Evolutionary conservation across 30 jellyfish, hydroid and myxozoan genomes (phyloP).

Genomic region (Pseudorhiza aurosa): DNA sequence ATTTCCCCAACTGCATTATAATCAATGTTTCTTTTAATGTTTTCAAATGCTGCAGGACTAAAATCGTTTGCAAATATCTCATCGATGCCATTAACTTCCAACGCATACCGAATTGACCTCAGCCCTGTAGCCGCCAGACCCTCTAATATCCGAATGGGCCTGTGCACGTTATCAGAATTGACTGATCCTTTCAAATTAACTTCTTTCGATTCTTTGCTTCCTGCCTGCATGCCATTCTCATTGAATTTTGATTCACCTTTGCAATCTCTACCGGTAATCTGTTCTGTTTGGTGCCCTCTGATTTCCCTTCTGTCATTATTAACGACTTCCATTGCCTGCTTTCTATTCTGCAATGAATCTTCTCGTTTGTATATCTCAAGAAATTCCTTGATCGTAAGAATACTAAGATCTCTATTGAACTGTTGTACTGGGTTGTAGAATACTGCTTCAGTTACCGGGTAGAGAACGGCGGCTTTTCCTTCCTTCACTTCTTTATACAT

Average conservation of each 20-base stretch:
- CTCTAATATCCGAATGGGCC: slow-evolving; percentile 57
- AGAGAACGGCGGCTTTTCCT: slow-evolving; percentile 83
- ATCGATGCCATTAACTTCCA: slow-evolving; percentile 68
- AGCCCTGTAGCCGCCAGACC: slow-evolving; percentile 98
- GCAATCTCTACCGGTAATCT: background rate
- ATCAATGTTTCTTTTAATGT: slow-evolving; percentile 61
- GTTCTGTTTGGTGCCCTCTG: background rate
- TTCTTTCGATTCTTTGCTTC: background rate
- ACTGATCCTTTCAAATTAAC: background rate
- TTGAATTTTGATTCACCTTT: background rate
- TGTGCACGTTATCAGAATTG: background rate
- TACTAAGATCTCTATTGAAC: slow-evolving; percentile 88
- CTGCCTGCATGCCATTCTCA: no score
- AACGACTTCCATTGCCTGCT: background rate
- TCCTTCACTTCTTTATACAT: slow-evolving; percentile 71
- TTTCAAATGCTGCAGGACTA: slow-evolving; percentile 82
- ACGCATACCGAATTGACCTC: slow-evolving; percentile 90
- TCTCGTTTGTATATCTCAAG: background rate
- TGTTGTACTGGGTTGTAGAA: slow-evolving; percentile 95
- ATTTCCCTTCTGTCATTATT: background rate
- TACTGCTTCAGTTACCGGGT: slow-evolving; percentile 73
- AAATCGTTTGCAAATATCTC: slow-evolving; percentile 85
- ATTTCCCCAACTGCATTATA: slow-evolving; percentile 59
- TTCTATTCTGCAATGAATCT: background rate
- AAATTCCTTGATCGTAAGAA: slow-evolving; percentile 75